Conservation (phyloP, 2,113 vertebrate genomes). For the Thomomys bottae region DNA sequence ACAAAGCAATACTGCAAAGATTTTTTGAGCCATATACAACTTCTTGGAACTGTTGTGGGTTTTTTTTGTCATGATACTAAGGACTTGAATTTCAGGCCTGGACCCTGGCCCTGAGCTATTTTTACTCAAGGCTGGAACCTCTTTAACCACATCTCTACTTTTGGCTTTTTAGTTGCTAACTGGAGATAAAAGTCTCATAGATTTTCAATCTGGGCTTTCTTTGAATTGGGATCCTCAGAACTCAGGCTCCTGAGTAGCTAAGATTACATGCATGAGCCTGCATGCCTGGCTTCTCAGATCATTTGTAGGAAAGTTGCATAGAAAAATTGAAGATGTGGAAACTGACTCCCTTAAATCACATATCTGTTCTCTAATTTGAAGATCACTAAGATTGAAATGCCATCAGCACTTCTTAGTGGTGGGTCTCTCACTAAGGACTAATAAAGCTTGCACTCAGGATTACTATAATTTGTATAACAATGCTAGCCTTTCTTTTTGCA, state of each 20-base stretch:
- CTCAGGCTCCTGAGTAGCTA: too few relatives aligned
- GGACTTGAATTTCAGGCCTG: too few relatives aligned
- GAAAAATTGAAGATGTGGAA: conserved; percentile 15
- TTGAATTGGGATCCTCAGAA: too few relatives aligned
- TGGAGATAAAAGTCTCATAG: too few relatives aligned
- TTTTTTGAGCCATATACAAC: background rate
- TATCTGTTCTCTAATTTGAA: background rate
- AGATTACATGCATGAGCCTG: too few relatives aligned
- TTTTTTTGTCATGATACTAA: too few relatives aligned
- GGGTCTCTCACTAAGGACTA: background rate
- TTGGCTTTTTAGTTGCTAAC: too few relatives aligned
- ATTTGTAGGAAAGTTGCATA: background rate
- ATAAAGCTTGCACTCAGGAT: background rate
- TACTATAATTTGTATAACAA: background rate
- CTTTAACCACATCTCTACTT: too few relatives aligned
- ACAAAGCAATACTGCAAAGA: background rate
- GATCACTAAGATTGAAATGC: background rate
- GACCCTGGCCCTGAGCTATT: too few relatives aligned
- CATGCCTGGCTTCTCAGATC: background rate
- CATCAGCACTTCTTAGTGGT: conserved; percentile 8
- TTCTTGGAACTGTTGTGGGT: too few relatives aligned
- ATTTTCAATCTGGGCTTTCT: too few relatives aligned
- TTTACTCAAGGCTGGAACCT: too few relatives aligned
- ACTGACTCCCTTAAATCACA: background rate
- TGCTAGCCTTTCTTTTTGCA: background rate